These are phyloP conservation scores for Zygaena filipendulae DNA, from an alignment of 2,888 invertebrate genomes.

Conservation along the genomic window DNA sequence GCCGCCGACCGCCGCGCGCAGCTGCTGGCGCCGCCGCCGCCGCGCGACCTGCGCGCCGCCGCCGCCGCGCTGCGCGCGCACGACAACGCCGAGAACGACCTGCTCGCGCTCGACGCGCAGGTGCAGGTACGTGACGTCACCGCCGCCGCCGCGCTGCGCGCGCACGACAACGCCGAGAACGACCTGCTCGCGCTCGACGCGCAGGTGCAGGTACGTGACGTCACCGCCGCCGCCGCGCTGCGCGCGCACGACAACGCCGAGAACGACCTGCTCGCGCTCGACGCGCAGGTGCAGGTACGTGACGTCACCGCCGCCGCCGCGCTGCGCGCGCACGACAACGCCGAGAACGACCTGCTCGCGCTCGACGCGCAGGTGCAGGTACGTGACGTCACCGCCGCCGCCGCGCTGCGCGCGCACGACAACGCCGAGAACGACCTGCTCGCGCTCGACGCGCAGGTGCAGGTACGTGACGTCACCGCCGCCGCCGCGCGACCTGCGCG, in stretches of 20 bases:
- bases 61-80: slow-evolving; percentile 85
- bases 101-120: slow-evolving; percentile 87
- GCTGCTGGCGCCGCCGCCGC: slow-evolving; percentile 77
- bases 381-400: slow-evolving; percentile 88
- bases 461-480: too few relatives aligned
- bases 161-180: slow-evolving; percentile 21
- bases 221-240: slow-evolving; percentile 85
- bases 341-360: slow-evolving; percentile 87
- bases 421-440: slow-evolving; percentile 90
- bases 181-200: slow-evolving; percentile 76
- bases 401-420: slow-evolving; percentile 87
- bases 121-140: slow-evolving; percentile 73
- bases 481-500: slow-evolving; percentile 86
- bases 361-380: slow-evolving; percentile 90
- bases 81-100: slow-evolving; percentile 93
- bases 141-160: not conserved
- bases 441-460: slow-evolving; percentile 88
- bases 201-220: slow-evolving; percentile 86
- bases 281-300: slow-evolving; percentile 86
- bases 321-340: slow-evolving; percentile 88
- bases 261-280: slow-evolving; percentile 86
- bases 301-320: slow-evolving; percentile 90
- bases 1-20: slow-evolving; percentile 90
- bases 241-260: slow-evolving; percentile 93
- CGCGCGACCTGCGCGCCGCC: slow-evolving; percentile 86